Conservation (phyloP, 2,113 vertebrate species). For the Tachysurus vachellii region DNA sequence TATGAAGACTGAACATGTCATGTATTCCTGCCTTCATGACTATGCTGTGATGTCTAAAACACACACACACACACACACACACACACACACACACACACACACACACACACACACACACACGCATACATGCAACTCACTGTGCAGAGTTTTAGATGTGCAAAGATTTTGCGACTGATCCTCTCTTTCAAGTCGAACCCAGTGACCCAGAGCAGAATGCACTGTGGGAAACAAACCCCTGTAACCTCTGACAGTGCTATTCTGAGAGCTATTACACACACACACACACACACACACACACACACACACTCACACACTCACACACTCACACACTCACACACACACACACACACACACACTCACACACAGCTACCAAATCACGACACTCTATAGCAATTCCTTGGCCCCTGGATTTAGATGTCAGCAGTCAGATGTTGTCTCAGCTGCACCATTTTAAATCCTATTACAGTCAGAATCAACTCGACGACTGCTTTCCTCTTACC, state of each 20-base stretch:
- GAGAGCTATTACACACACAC: not conserved
- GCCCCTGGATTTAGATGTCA: not conserved
- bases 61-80: no score
- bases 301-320: slow-evolving; percentile 13
- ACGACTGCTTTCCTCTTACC: not conserved
- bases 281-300: slow-evolving; percentile 18
- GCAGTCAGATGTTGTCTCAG: not conserved
- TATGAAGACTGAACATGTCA: not conserved
- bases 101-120: not conserved
- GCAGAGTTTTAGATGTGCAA: not conserved
- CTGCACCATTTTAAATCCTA: not conserved
- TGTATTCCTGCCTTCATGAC: not conserved
- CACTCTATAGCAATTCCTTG: not conserved
- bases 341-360: slow-evolving; percentile 14
- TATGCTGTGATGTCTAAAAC: not conserved
- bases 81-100: not conserved
- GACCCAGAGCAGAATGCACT: slow-evolving; percentile 35
- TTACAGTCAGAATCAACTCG: not conserved
- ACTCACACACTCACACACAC: not conserved
- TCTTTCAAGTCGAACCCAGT: slow-evolving; percentile 26
- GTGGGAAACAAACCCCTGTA: slow-evolving; percentile 26
- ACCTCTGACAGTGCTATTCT: slow-evolving; percentile 26
- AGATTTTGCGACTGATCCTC: slow-evolving; percentile 12
- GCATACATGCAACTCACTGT: not conserved
- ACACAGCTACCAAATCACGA: slow-evolving; percentile 4